phyloP scores from a whole-genome alignment of 2,797 vertebrate species.

The Hydrophis major region DNA sequence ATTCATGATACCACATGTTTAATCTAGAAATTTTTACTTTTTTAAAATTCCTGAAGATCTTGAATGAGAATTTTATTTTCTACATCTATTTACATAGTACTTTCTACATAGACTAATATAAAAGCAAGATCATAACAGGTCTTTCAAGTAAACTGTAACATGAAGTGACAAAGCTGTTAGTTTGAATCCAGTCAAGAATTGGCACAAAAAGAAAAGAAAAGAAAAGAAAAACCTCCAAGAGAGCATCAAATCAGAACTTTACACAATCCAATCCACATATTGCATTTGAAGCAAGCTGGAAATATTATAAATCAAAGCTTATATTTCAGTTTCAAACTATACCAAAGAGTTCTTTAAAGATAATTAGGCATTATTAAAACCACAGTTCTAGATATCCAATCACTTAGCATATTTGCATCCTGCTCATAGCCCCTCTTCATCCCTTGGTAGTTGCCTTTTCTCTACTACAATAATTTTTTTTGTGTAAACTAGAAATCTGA shows the following conservation, averaged over 20 bases:
- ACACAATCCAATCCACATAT: not conserved
- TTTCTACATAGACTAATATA: slow-evolving; percentile 61
- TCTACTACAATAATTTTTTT: not conserved
- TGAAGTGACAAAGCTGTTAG: slow-evolving; percentile 43
- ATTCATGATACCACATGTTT: slow-evolving; percentile 71
- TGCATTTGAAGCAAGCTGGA: not conserved
- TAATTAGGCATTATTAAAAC: not conserved
- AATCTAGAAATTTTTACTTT: slow-evolving; percentile 69
- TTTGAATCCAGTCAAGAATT: slow-evolving; percentile 49
- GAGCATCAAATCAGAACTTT: not conserved
- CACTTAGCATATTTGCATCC: not conserved
- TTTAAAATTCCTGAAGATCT: slow-evolving; percentile 68
- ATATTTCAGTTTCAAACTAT: not conserved
- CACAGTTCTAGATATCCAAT: not conserved
- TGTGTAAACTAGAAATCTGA: not conserved
- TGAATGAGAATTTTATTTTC: slow-evolving; percentile 54
- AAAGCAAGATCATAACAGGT: slow-evolving; percentile 44
- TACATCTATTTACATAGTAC: slow-evolving; percentile 40
- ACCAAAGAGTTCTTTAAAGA: not conserved
- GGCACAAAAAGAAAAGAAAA: slow-evolving; percentile 35
- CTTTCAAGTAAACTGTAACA: slow-evolving; percentile 39
- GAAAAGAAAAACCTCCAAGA: not conserved
- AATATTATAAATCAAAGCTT: not conserved
- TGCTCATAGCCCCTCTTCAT: not conserved
- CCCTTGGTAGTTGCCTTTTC: not conserved